Conservation (phyloP, 2,888 invertebrate genomes). For the Nephrotoma flavescens region DNA sequence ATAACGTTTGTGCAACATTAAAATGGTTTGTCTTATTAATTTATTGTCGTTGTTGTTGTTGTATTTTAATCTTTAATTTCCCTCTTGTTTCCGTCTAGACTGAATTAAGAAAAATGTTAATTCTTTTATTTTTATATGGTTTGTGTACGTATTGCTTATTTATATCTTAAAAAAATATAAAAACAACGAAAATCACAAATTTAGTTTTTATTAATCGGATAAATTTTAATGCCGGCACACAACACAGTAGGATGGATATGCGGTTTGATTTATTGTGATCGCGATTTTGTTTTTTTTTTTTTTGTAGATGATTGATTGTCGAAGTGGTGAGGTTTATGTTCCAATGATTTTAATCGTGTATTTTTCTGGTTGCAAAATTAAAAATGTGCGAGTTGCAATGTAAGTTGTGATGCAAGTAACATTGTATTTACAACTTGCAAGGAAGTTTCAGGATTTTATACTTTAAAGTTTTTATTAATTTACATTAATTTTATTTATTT, state of each 20-base stretch:
- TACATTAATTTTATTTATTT: no score
- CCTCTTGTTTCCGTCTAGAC: not conserved
- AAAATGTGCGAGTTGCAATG: no score
- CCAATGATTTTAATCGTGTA: not conserved
- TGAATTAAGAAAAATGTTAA: not conserved
- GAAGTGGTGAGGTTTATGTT: not conserved
- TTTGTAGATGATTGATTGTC: not conserved
- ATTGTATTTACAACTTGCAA: no score
- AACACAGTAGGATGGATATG: not conserved
- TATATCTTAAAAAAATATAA: not conserved
- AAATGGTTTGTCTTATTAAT: not conserved
- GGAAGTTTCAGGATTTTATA: no score
- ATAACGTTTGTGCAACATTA: not conserved
- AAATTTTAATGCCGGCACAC: not conserved
- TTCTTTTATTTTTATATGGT: not conserved
- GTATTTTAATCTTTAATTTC: not conserved
- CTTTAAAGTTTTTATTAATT: no score
- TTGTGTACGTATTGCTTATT: not conserved
- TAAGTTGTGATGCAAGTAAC: no score
- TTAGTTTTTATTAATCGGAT: not conserved
- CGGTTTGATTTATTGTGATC: not conserved
- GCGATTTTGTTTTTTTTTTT: not conserved
- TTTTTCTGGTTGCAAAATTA: no score
- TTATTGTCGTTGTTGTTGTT: not conserved
- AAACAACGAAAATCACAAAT: not conserved